phyloP scores from a whole-genome alignment of 2,797 vertebrate genomes.

The Falco peregrinus region DNA sequence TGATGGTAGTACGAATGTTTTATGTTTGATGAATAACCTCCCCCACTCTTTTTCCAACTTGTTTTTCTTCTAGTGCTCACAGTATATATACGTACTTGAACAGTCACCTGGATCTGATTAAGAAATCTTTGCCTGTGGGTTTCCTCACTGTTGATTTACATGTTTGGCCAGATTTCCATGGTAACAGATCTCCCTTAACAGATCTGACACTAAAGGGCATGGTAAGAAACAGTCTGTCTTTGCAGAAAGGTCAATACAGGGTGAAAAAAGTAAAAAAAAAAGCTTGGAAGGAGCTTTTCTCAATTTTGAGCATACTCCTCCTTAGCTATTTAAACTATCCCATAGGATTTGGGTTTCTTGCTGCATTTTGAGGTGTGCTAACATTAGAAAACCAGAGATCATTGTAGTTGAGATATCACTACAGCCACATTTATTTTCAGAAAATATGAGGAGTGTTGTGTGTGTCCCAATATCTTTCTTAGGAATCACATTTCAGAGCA shows the following conservation, averaged over 20 bases:
- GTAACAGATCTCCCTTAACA: slow-evolving; percentile 94
- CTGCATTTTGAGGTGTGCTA: slow-evolving; percentile 14
- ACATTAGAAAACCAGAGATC: slow-evolving; percentile 4
- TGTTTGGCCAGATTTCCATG: slow-evolving; percentile 97
- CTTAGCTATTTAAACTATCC: slow-evolving; percentile 25
- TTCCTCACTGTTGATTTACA: slow-evolving; percentile 90
- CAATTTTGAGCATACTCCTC: slow-evolving; percentile 6
- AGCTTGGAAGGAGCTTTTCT: slow-evolving; percentile 29
- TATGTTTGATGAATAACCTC: slow-evolving; percentile 67
- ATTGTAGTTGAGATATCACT: neutral
- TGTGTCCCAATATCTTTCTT: neutral
- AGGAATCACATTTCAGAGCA: neutral
- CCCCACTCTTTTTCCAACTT: slow-evolving; percentile 33
- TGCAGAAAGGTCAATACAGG: slow-evolving; percentile 65
- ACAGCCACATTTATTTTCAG: neutral
- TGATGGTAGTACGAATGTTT: slow-evolving; percentile 63
- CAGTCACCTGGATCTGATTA: slow-evolving; percentile 86
- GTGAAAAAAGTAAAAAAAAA: neutral
- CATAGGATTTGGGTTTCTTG: slow-evolving; percentile 9
- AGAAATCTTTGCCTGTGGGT: slow-evolving; percentile 81
- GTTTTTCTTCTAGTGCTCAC: slow-evolving; percentile 79
- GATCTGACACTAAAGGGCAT: slow-evolving; percentile 93
- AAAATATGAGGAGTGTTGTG: neutral
- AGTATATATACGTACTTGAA: slow-evolving; percentile 91
- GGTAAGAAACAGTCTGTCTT: slow-evolving; percentile 84